Base-by-base conservation (phyloP, 2,113 vertebrate genomes). In the Gallinago paraguaiae region DNA sequence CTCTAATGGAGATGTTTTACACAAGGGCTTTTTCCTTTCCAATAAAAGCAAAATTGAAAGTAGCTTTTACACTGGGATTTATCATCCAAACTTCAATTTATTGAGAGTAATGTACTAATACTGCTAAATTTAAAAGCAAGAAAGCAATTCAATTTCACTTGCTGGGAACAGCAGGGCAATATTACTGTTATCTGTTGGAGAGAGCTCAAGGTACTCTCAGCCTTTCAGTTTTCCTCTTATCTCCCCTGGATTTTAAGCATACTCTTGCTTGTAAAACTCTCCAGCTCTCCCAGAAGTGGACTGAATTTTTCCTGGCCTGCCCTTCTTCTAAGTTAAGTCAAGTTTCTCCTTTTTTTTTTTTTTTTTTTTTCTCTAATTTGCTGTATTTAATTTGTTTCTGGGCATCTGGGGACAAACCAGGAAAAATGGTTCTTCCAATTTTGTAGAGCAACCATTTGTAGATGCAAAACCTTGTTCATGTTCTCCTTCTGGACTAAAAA, bases 61-160 rank as follows among this genome's bases (percentile, higher is more conserved):
- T 74, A 67, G 60, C 2, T 19, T 88, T 93, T 90, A 90, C 72
- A 35, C 11, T 46, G 68, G 46, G 56, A 88, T 92, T 97, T 92
- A 90, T 88, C 68, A 83, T 74, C 87, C 64, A 56, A 93, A 78
- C 76, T 88, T 93, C 82, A 93, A 65, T 86, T 94, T 59, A 69
- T 77, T 83, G 60, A 92, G 46, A 88, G 51, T 35, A 88, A 92
- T 92, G 70, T 64, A 71, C 68, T 83, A 94, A 93, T 81, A 94
- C 41, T 76, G n/a, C 20, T 77, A 90, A 88, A 93, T 80, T 95
- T 88, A 80, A 93, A 92, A 93, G 88, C n/a, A 77, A 90, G 85
- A 69, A 78, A 91, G 76, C 68, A 86, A 79, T 97, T 83, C 72
- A 70, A 88, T 93, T 97, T 94, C 82, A 75, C 60, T 94, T 74